Base-by-base conservation (phyloP, 2,888 invertebrate genomes). In the Deilephila elpenor region DNA sequence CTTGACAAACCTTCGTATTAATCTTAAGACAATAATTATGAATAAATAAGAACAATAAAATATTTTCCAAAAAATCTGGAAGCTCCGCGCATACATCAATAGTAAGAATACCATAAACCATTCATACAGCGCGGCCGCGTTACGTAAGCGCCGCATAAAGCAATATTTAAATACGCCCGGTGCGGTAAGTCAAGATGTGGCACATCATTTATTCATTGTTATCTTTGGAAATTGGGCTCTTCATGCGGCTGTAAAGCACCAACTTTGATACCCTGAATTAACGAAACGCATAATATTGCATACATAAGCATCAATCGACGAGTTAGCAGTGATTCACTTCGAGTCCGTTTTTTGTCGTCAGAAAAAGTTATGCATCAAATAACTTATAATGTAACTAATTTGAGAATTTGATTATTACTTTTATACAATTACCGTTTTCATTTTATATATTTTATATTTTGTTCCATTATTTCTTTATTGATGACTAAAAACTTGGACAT, bases 131-230 rank as follows among this genome's bases (percentile, higher is more conserved):
- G 56, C 60, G 4, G 59, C 1, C 56, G 56, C 37, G 20, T 51
- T 51, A 25, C 67, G 67, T 67, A 51, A 67, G 14, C 51, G 44
- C 17, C 44, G 64, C 44, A 25, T 67, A 51, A 51, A 67, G 51
- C 51, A 67, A 67, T 25, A 17, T 51, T 51, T 25, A 67, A 44
- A 51, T 67, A 67, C 25, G 44, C 25, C 25, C 67, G 17, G 51
- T 51, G 67, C 44, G 51, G 17, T 67, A 67, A 51, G 20, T 44
- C 67, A 67, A 51, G 67, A 67, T 67, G 44, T 44, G 8, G 44
- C 20, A 44, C n/a, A 44, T 37, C 19, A 64, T 37, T 64, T 44
- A 37, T 37, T 37, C 20, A 64, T 37, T 64, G 64, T 37, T 64
- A 64, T 64, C n/a, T 64, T 44, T 44, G 20, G 14, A 67, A 67